A percentile compares a stretch with the other conserved stretches of the same genome.
phyloP scores from a whole-genome alignment of 1,140 invertebrate species.

The Holotrichia oblita region DNA sequence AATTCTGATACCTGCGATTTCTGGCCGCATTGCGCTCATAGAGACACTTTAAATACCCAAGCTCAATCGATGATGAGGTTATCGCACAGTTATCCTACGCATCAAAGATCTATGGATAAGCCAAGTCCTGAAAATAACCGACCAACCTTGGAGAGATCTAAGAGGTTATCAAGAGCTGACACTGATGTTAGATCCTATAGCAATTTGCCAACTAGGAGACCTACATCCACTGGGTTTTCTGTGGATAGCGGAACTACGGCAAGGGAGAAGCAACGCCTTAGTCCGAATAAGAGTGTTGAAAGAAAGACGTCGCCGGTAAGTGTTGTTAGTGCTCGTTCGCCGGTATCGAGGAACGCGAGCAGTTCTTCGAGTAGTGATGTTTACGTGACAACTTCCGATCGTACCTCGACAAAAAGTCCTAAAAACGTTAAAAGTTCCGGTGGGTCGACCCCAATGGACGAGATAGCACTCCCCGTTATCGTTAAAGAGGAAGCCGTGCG shows the following conservation, averaged over 20 bases:
- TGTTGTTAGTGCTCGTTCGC: constrained; percentile 52
- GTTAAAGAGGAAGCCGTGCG: constrained; percentile 57
- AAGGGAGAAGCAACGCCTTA: constrained; percentile 47
- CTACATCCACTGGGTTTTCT: constrained; percentile 59
- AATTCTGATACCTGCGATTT: constrained; percentile 67
- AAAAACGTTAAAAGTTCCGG: constrained; percentile 65
- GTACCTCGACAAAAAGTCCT: constrained; percentile 63
- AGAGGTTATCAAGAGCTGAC: constrained; percentile 50
- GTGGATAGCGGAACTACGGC: constrained; percentile 20
- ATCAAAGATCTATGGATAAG: constrained; percentile 59
- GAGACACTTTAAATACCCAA: constrained; percentile 56
- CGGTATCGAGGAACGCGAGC: constrained; percentile 59
- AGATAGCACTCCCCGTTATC: constrained; percentile 48
- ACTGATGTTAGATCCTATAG: constrained; percentile 28
- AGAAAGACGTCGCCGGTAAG: constrained; percentile 62
- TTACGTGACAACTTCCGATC: constrained; percentile 66
- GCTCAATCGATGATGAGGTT: constrained; percentile 62
- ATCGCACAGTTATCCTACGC: constrained; percentile 67
- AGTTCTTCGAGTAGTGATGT: constrained; percentile 68
- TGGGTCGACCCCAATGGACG: constrained; percentile 65
- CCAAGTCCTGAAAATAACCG: constrained; percentile 46
- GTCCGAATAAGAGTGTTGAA: constrained; percentile 48
- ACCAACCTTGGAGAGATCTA: not conserved
- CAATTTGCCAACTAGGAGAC: constrained; percentile 47
- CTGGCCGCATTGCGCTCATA: constrained; percentile 67